Percentiles rank a stretch among this genome's conserved stretches.
These are phyloP conservation scores for Aptenodytes patagonicus DNA, from an alignment of 2,113 vertebrate genomes.

Conservation along the genomic window DNA sequence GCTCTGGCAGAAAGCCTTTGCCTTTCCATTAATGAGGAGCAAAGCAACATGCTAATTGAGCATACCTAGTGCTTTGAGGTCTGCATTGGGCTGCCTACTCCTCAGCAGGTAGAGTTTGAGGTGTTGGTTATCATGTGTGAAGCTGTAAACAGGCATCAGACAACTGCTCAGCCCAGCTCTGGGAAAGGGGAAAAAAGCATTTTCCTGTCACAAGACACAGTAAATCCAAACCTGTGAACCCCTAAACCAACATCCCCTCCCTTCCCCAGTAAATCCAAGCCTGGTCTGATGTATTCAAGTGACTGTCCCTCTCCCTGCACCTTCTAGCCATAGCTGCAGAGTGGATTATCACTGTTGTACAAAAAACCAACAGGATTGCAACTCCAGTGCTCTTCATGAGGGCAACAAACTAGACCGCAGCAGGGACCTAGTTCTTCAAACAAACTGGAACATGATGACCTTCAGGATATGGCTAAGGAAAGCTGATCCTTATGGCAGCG, in stretches of 20 bases:
- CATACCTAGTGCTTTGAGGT: background rate
- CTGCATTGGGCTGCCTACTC: background rate
- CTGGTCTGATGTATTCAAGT: background rate
- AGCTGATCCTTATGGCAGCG: background rate
- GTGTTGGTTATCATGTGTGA: background rate
- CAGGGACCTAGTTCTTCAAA: background rate
- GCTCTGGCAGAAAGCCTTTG: background rate
- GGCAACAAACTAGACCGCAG: background rate
- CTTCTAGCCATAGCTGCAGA: background rate
- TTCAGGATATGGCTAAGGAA: background rate
- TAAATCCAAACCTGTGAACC: background rate
- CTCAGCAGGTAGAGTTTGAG: background rate
- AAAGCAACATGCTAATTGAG: background rate
- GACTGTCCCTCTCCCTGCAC: background rate
- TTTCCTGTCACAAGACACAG: background rate
- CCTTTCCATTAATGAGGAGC: background rate
- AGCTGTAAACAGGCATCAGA: background rate
- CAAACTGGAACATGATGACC: background rate
- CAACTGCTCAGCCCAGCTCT: background rate
- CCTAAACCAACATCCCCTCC: background rate
- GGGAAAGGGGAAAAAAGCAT: background rate
- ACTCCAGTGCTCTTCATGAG: background rate
- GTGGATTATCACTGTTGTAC: background rate
- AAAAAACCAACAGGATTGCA: background rate
- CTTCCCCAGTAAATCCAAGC: background rate